Conservation (phyloP, 2,113 vertebrate genomes). For the Danionella cerebrum region DNA sequence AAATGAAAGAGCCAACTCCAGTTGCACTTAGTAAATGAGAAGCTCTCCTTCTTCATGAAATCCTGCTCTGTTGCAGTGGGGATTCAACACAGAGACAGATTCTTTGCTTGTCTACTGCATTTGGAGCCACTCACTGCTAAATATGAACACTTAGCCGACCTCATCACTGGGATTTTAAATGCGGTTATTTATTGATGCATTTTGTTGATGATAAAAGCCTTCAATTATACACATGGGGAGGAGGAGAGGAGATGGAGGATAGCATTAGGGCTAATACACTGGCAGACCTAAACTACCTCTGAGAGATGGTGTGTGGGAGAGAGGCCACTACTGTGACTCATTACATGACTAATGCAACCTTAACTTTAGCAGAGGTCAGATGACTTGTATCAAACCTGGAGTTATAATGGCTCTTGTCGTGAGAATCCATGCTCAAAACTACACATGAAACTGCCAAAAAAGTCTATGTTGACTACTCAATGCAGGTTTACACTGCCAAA, state of each 20-base stretch:
- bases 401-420: neutral
- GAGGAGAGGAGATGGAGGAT: neutral
- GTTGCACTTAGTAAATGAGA: slow-evolving; percentile 23
- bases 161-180: neutral
- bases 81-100: neutral
- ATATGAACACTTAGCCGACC: slow-evolving; percentile 9
- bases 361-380: slow-evolving; percentile 11
- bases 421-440: neutral
- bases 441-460: neutral
- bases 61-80: neutral
- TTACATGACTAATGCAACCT: slow-evolving; percentile 9
- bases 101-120: neutral
- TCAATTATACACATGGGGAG: slow-evolving; percentile 8
- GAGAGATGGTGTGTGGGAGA: slow-evolving; percentile 25
- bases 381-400: neutral
- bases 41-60: too few relatives aligned
- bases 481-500: neutral
- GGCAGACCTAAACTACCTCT: neutral
- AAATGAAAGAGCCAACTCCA: slow-evolving; percentile 6
- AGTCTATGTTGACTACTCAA: neutral
- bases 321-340: slow-evolving; percentile 31
- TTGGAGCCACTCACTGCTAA: neutral
- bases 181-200: slow-evolving; percentile 18
- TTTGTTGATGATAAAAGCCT: slow-evolving; percentile 23
- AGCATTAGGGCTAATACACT: neutral